Evolutionary conservation across 2,888 invertebrate species (phyloP), one percentile per base, ranked within the genome.

Genomic region (Podabrus alpinus): DNA sequence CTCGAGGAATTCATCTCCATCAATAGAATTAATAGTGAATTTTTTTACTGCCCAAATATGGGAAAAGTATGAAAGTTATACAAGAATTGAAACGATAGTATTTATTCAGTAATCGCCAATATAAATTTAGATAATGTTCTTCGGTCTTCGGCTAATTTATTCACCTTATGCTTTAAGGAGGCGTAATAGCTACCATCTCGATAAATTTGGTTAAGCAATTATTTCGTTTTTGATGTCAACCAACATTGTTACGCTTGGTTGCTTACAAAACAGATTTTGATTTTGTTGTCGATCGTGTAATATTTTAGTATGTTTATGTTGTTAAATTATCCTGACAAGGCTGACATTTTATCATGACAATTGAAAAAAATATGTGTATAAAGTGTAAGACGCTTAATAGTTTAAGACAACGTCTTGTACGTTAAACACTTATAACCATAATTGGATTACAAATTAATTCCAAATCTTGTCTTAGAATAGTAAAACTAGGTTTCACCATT

Each of bases 341-440:
- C 71, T 81, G 83, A 83, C 82, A 77, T 81, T 79, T 80, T 81
- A 81, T 82, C 81, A 81, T 81, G 82, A 82, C 82, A 80, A 83
- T 81, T 83, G 82, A 82, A 84, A 84, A 84, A 83, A 80, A 76
- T 80, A 74, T 77, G 82, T 76, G 80, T 82, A 82, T 77, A 80
- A 83, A 83, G 83, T 81, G 84, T 83, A 76, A 82, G 81, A 76
- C 77, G 76, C 69, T 74, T 82, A 83, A 83, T 76, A 75, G 75
- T 79, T 72, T 73, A 66, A 75, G 83, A 82, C 82, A 80, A 73
- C 79, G 83, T 84, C 84, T 81, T 71, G 76, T 82, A 79, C 77
- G 77, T 80, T 83, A 77, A 81, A 78, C 77, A 79, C 81, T 76
- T 76, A 76, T 76, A 76, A 76, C 71, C 76, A 76, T 76, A 76